phyloP scores from a whole-genome alignment of 2,888 invertebrate genomes.

The Lissocephala sabroskyi region DNA sequence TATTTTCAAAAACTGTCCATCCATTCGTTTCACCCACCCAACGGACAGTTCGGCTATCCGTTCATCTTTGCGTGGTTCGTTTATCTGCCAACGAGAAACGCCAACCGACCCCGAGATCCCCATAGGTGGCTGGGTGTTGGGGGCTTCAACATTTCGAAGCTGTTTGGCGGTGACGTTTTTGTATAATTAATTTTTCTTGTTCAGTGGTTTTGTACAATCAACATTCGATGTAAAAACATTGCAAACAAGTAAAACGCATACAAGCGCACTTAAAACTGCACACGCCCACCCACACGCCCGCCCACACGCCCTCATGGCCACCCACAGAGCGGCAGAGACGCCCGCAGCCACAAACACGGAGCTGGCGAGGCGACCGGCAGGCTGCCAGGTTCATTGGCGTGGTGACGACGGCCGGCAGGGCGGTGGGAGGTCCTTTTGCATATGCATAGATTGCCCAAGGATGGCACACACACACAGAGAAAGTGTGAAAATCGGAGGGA shows the following conservation, averaged over 20 bases:
- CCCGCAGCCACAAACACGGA: too few relatives aligned
- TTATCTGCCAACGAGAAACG: conserved; percentile 29
- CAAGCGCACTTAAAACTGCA: conserved; percentile 57
- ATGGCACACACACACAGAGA: conserved; percentile 62
- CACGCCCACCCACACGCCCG: conserved; percentile 20
- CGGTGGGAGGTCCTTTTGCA: conserved; percentile 33
- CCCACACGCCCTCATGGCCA: too few relatives aligned
- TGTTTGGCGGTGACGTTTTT: conserved; percentile 68
- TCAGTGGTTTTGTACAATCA: conserved; percentile 71
- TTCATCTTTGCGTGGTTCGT: conserved; percentile 19
- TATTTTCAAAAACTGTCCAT: conserved; percentile 27
- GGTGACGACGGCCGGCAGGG: too few relatives aligned
- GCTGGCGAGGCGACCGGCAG: too few relatives aligned
- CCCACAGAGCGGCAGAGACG: too few relatives aligned
- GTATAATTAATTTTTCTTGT: conserved; percentile 72
- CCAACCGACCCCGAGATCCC: too few relatives aligned
- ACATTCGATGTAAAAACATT: conserved; percentile 63
- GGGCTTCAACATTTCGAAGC: conserved; percentile 55
- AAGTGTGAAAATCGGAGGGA: conserved; percentile 65
- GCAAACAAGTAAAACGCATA: conserved; percentile 57
- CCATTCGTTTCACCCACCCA: conserved; percentile 24
- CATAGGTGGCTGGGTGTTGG: too few relatives aligned
- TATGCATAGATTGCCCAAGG: conserved; percentile 63
- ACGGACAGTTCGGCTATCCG: background rate
- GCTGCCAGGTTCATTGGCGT: too few relatives aligned